These are phyloP conservation scores for Capitulum mitella DNA, from an alignment of 2,888 invertebrate genomes.

Conservation along the genomic window DNA sequence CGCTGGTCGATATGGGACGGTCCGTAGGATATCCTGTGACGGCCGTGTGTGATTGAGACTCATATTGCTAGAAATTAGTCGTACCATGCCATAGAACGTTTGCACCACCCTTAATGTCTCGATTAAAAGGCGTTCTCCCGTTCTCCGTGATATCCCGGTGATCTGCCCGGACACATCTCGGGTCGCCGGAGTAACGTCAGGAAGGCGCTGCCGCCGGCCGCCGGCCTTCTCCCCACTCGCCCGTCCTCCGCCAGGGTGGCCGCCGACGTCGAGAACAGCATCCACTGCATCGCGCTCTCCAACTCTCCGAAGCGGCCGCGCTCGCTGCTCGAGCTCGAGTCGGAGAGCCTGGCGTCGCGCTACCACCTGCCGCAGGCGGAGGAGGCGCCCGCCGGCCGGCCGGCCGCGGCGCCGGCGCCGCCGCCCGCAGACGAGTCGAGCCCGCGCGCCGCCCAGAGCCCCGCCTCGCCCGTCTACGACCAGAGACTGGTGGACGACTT, in stretches of 20 bases:
- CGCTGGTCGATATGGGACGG: too few relatives aligned
- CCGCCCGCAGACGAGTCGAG: neutral
- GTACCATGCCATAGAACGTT: too few relatives aligned
- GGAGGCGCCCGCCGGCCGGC: neutral
- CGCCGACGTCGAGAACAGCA: conserved; percentile 6
- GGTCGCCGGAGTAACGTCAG: too few relatives aligned
- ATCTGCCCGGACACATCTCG: too few relatives aligned
- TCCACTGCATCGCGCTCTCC: conserved; percentile 34
- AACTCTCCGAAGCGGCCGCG: conserved; percentile 61
- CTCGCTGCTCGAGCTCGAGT: conserved; percentile 61
- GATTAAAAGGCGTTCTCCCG: too few relatives aligned
- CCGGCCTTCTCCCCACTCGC: too few relatives aligned
- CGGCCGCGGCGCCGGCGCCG: neutral
- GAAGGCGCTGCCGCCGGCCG: too few relatives aligned
- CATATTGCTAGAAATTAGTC: too few relatives aligned
- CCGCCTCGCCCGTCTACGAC: conserved; percentile 45
- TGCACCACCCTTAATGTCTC: too few relatives aligned
- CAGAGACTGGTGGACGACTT: conserved; percentile 69
- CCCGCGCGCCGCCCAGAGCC: neutral
- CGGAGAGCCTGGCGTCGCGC: conserved; percentile 61
- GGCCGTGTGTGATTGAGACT: too few relatives aligned
- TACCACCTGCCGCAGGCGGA: conserved; percentile 46
- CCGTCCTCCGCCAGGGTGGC: neutral
- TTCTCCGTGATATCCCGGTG: too few relatives aligned
- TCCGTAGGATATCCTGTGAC: too few relatives aligned